A percentile compares a stretch with the other conserved stretches of the same genome.
phyloP scores from a whole-genome alignment of 1,140 invertebrate species.

The Berghia stephanieae region DNA sequence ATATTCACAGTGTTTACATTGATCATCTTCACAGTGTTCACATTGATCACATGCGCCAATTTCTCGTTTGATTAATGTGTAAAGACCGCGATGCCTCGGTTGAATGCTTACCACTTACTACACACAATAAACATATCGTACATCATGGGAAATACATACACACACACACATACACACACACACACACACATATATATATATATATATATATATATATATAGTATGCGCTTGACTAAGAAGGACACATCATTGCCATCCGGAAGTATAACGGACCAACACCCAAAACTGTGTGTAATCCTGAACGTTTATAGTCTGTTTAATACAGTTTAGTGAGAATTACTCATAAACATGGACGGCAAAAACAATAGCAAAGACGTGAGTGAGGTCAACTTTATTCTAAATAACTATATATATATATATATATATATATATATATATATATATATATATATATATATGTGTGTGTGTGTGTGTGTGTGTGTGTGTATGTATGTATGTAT shows the following conservation, averaged over 20 bases:
- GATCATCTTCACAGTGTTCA: background rate
- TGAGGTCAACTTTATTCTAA: too few relatives aligned
- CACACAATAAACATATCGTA: background rate
- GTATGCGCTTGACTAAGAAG: too few relatives aligned
- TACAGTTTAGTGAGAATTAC: too few relatives aligned
- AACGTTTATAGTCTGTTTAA: too few relatives aligned
- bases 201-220: too few relatives aligned
- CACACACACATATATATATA: background rate
- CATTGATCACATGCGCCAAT: background rate
- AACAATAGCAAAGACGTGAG: too few relatives aligned
- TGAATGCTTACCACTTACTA: background rate
- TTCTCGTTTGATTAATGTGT: background rate
- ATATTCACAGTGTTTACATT: background rate
- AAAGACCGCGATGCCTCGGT: background rate
- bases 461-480: conserved; percentile 1
- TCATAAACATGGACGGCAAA: too few relatives aligned
- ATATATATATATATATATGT: too few relatives aligned
- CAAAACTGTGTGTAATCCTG: too few relatives aligned
- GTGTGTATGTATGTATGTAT: background rate
- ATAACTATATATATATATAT: too few relatives aligned
- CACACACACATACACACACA: conserved; percentile 9
- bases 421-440: background rate
- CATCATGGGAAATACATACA: background rate
- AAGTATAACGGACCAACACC: too few relatives aligned
- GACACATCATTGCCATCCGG: too few relatives aligned